Evolutionary conservation across 2,888 invertebrate species (phyloP).

Genomic region (Agrochola macilenta): DNA sequence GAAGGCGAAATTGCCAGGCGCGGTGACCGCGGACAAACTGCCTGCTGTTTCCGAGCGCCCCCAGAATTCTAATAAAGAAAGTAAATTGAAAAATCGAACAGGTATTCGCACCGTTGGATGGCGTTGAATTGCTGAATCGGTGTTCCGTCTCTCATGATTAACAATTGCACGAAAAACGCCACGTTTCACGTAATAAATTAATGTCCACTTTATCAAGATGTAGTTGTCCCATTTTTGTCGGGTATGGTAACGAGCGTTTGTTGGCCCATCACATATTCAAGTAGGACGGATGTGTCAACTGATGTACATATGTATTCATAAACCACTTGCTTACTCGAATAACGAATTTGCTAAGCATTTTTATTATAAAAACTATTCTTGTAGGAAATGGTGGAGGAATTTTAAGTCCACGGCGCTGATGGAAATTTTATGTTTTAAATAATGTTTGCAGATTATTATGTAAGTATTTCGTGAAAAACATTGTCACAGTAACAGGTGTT

Average conservation of each 20-base stretch:
- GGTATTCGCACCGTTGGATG: constrained; percentile 66
- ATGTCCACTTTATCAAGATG: constrained; percentile 62
- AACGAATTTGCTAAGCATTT: constrained; percentile 47
- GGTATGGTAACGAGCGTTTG: constrained; percentile 53
- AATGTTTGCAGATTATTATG: constrained; percentile 39
- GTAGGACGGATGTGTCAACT: constrained; percentile 63
- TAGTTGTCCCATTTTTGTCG: constrained; percentile 60
- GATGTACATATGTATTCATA: constrained; percentile 61
- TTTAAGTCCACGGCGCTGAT: constrained; percentile 17
- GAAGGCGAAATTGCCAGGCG: constrained; percentile 69
- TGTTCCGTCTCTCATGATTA: constrained; percentile 52
- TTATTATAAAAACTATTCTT: constrained; percentile 60
- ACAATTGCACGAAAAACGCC: constrained; percentile 45
- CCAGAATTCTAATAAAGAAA: constrained; percentile 77
- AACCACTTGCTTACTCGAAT: constrained; percentile 49
- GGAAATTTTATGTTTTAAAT: constrained; percentile 38
- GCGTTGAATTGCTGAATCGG: constrained; percentile 50
- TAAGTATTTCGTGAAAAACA: constrained; percentile 21
- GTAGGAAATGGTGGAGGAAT: constrained; percentile 40
- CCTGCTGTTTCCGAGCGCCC: constrained; percentile 71
- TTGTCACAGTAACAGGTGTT: neutral
- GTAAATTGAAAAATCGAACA: constrained; percentile 77
- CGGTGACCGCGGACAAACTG: constrained; percentile 75
- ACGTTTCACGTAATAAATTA: constrained; percentile 62
- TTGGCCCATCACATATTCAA: constrained; percentile 65